phyloP scores from a whole-genome alignment of 1,140 invertebrate species.

The Delia radicum region DNA sequence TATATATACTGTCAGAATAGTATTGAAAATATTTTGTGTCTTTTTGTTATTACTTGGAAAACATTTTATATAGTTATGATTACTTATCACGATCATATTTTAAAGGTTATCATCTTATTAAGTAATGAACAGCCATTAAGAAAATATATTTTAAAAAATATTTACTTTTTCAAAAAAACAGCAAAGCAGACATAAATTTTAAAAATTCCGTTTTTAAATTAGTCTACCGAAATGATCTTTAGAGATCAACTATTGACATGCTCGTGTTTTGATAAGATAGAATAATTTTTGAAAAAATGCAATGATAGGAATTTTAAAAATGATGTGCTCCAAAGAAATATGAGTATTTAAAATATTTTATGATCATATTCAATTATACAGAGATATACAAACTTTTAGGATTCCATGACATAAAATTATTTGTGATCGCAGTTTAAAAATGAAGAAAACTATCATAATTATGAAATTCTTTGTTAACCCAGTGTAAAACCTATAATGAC shows the following conservation, averaged over 20 bases:
- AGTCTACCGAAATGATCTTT: not conserved
- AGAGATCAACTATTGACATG: not conserved
- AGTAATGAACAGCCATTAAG: not conserved
- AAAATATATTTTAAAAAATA: not conserved
- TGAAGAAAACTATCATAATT: too few species aligned
- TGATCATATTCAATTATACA: too few species aligned
- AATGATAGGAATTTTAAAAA: too few species aligned
- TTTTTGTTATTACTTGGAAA: not conserved
- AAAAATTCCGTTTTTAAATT: not conserved
- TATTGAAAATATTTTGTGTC: not conserved
- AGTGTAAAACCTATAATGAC: too few species aligned
- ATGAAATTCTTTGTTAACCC: too few species aligned
- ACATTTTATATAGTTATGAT: not conserved
- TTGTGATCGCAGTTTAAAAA: too few species aligned
- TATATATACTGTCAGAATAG: not conserved
- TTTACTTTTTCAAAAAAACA: not conserved
- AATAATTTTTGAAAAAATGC: too few species aligned
- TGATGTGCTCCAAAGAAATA: too few species aligned
- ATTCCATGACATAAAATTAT: too few species aligned
- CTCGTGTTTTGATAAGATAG: not conserved
- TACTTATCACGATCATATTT: not conserved
- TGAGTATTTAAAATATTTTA: too few species aligned
- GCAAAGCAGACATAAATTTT: not conserved
- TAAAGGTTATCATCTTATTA: conserved; percentile 8
- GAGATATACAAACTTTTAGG: too few species aligned